A percentile compares a stretch with the other conserved stretches of the same genome.
These are phyloP conservation scores for Tragulus kanchil DNA, from an alignment of 2,113 vertebrate species.

Conservation along the genomic window DNA sequence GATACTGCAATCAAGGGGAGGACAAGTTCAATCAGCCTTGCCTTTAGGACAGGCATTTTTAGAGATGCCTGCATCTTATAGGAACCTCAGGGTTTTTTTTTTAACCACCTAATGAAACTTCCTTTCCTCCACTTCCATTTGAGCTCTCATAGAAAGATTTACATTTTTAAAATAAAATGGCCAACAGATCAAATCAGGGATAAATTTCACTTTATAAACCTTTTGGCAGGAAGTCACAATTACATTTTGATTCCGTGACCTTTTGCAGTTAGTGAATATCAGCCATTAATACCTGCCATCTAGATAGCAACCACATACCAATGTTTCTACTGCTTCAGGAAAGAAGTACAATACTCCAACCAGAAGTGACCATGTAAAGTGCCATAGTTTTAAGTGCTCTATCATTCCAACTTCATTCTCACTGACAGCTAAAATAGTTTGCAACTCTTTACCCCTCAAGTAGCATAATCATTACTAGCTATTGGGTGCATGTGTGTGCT, in stretches of 20 bases:
- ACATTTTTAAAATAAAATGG: slow-evolving; percentile 5
- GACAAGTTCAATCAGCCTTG: background rate
- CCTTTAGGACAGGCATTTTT: slow-evolving; percentile 11
- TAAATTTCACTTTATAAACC: background rate
- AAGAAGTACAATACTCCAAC: background rate
- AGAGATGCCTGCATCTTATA: background rate
- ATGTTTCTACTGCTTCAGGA: background rate
- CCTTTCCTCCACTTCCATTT: background rate
- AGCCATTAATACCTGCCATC: background rate
- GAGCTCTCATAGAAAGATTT: background rate
- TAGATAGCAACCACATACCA: background rate
- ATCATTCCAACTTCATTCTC: background rate
- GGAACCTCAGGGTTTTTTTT: background rate
- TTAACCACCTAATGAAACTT: background rate
- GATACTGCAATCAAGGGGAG: no score
- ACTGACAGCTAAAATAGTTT: background rate
- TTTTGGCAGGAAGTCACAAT: slow-evolving; percentile 23
- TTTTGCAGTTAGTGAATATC: slow-evolving; percentile 25
- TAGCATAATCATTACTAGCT: background rate
- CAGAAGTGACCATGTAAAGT: background rate
- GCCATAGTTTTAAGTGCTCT: background rate
- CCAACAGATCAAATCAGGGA: background rate
- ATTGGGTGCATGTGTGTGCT: background rate
- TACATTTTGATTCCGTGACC: background rate
- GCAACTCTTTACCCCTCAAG: background rate